phyloP scores from a whole-genome alignment of 2,797 vertebrate genomes.

The Tangara arthus region DNA sequence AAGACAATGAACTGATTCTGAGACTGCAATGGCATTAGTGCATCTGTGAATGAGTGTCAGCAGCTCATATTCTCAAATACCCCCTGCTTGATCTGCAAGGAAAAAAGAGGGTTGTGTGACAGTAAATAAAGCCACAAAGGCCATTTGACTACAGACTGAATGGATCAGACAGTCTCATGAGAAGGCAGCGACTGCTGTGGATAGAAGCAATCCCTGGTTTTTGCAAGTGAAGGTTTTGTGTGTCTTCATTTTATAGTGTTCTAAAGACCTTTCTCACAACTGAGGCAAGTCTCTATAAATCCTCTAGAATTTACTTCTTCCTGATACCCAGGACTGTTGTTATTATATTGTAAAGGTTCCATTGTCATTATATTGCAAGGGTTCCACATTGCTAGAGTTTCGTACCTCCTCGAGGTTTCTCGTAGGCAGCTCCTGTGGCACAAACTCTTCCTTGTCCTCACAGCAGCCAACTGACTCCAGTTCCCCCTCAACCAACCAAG shows the following conservation, averaged over 20 bases:
- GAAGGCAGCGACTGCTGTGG: background rate
- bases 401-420: too few species aligned
- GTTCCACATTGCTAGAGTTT: too few species aligned
- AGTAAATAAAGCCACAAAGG: background rate
- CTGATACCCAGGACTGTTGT: background rate
- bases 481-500: too few species aligned
- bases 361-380: too few species aligned
- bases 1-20: conserved; percentile 14
- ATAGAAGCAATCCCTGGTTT: background rate
- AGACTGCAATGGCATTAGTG: background rate
- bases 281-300: background rate
- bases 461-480: too few species aligned
- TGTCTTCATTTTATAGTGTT: background rate
- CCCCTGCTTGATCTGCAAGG: background rate
- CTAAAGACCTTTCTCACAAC: background rate
- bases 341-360: too few species aligned
- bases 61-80: background rate
- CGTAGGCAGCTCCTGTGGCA: too few species aligned
- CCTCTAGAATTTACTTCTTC: background rate
- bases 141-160: background rate
- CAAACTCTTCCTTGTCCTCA: too few species aligned
- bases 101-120: background rate
- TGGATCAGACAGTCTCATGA: background rate
- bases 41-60: background rate
- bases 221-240: background rate